Percentiles rank a stretch among this genome's conserved stretches.
Evolutionary conservation across 1,140 invertebrate species (phyloP).

Genomic region (Nylanderia fulva): DNA sequence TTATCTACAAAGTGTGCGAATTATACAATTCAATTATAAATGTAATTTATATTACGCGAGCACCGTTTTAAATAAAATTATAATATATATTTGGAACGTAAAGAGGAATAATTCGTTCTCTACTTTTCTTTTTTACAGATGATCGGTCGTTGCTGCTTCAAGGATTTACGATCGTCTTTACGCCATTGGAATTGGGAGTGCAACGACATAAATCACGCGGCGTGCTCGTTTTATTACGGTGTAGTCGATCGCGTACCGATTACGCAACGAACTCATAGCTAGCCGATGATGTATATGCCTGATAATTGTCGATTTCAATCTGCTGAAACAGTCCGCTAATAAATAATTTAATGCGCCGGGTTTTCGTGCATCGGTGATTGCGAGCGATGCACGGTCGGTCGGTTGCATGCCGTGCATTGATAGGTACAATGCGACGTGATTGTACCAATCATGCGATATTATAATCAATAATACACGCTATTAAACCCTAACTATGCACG

Average conservation of each 20-base stretch:
- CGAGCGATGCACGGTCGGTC: conserved; percentile 61
- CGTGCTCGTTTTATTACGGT: conserved; percentile 20
- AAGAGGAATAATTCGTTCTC: not conserved
- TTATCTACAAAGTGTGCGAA: not conserved
- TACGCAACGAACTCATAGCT: conserved; percentile 33
- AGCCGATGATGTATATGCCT: conserved; percentile 22
- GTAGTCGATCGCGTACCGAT: conserved; percentile 27
- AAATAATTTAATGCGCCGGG: conserved; percentile 54
- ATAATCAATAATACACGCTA: conserved; percentile 83
- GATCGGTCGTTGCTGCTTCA: not conserved
- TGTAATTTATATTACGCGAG: not conserved
- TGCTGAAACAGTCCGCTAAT: conserved; percentile 56
- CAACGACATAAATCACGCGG: conserved; percentile 26
- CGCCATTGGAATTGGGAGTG: not conserved
- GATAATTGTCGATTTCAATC: conserved; percentile 67
- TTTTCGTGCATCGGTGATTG: conserved; percentile 66
- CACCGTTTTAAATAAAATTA: not conserved
- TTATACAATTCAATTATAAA: not conserved
- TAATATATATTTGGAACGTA: conserved; percentile 3
- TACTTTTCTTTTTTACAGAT: not conserved
- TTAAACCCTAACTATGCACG: conserved; percentile 75
- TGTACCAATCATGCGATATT: conserved; percentile 84
- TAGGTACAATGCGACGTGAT: conserved; percentile 79
- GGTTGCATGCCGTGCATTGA: conserved; percentile 81
- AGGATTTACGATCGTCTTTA: not conserved